Base-by-base conservation (phyloP, 2,888 invertebrate genomes). In the Hirtodrosophila alboralis region DNA sequence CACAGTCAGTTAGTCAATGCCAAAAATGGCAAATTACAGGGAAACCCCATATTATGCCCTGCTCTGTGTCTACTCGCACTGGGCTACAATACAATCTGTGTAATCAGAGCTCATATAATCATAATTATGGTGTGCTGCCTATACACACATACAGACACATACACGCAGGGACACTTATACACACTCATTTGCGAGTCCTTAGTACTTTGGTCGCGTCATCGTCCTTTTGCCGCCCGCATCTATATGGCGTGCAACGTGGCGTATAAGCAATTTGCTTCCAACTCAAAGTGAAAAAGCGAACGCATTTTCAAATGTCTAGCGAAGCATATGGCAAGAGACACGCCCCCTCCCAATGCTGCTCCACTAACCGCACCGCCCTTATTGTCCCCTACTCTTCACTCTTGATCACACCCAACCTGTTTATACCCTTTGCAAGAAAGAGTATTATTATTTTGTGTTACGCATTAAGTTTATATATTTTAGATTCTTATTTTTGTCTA, bases 51-150 rank as follows among this genome's bases (percentile, higher is more conserved):
- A 18, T 51, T 31, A 34, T 14, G 34, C 45, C 27, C 10, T 43
- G 13, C 14, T 10, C 13, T n/a, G n/a, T n/a, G n/a, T n/a, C n/a
- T 13, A 3, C 18, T 18, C 28, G 5, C 30, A 14, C 33, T 3
- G 18, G 18, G 18, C 18, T 18, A 4, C 37, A 54, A 61, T 45
- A 44, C 56, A 65, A 54, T n/a, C n/a, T n/a, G n/a, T n/a, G 60
- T 67, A 75, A 80, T 80, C 81, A 76, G 58, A 59, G 81, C 68
- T 80, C 75, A 64, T 76, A 67, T 80, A 72, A 80, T 64, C 75
- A 72, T 75, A 80, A 75, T 80, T 75, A 75, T 64, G 77, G 34
- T n/a, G 47, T 23, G 57, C 27, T 45, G 70, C 21, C 51, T 49
- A 47, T 41, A 12, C 13, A 10, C 14, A 14, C 30, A 10, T 28